phyloP scores from a whole-genome alignment of 2,888 invertebrate genomes.

The Monochamus alternatus region DNA sequence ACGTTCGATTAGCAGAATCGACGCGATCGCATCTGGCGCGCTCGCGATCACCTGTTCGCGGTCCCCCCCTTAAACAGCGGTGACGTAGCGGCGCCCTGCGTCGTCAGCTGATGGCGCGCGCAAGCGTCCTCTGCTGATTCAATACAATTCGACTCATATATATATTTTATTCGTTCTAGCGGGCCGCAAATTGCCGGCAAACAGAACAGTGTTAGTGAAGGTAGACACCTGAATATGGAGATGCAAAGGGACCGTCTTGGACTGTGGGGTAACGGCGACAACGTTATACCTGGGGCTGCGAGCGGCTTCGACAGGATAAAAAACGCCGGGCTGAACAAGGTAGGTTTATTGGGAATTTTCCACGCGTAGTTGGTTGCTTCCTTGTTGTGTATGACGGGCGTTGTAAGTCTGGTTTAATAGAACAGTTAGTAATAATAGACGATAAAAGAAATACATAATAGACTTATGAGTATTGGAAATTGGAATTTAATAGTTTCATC shows the following conservation, averaged over 20 bases:
- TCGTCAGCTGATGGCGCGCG: slow-evolving; percentile 40
- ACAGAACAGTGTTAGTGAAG: slow-evolving; percentile 29
- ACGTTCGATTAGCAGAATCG: too few relatives aligned
- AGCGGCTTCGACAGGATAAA: slow-evolving; percentile 59
- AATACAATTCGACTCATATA: not conserved
- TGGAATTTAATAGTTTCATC: too few relatives aligned
- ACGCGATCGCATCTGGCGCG: not conserved
- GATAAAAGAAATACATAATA: too few relatives aligned
- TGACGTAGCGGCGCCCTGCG: slow-evolving; percentile 37
- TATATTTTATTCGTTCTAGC: slow-evolving; percentile 26
- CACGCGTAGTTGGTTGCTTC: not conserved
- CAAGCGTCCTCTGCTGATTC: slow-evolving; percentile 25
- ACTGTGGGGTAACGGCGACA: slow-evolving; percentile 61
- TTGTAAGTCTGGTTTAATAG: not conserved
- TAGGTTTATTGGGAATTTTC: slow-evolving; percentile 42
- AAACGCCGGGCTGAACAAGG: slow-evolving; percentile 61
- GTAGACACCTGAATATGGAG: slow-evolving; percentile 30
- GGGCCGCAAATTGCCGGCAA: slow-evolving; percentile 40
- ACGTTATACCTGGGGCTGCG: slow-evolving; percentile 54
- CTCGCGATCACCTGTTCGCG: not conserved
- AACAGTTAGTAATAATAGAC: too few relatives aligned
- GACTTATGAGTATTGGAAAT: too few relatives aligned
- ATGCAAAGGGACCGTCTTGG: slow-evolving; percentile 62
- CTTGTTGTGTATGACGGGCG: not conserved
- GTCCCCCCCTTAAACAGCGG: not conserved